These are phyloP conservation scores for Cyrtorhinus lividipennis DNA, from an alignment of 1,140 invertebrate genomes.

Conservation along the genomic window DNA sequence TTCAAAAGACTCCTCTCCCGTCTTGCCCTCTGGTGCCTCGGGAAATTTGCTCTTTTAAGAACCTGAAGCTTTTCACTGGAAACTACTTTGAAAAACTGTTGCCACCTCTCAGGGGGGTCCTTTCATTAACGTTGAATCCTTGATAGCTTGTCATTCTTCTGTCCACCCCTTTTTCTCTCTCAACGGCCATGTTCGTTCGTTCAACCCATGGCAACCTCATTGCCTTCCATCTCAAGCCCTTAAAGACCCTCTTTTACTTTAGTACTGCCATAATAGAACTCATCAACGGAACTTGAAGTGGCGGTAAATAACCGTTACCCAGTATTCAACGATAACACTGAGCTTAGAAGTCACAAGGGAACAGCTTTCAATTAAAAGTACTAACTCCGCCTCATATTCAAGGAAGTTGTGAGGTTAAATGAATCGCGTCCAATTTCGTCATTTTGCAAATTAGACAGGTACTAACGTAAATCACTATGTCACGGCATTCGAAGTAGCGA, in stretches of 20 bases:
- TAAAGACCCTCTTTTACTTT: background rate
- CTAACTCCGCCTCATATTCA: too few species aligned
- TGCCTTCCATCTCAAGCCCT: background rate
- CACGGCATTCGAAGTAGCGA: too few species aligned
- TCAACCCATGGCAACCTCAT: background rate
- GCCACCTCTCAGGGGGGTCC: background rate
- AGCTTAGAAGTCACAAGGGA: too few species aligned
- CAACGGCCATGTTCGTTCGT: background rate
- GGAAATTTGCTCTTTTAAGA: conserved; percentile 4
- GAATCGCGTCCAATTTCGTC: too few species aligned
- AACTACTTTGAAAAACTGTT: conserved; percentile 10
- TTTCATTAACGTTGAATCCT: conserved; percentile 8
- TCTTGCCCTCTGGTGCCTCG: background rate
- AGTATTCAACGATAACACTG: too few species aligned
- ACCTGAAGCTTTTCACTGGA: background rate
- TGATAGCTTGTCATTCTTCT: background rate
- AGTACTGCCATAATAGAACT: background rate
- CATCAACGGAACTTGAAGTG: background rate
- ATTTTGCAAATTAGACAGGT: too few species aligned
- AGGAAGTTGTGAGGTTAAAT: too few species aligned
- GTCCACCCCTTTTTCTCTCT: background rate
- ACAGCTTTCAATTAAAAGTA: too few species aligned
- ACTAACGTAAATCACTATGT: too few species aligned
- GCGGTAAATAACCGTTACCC: background rate
- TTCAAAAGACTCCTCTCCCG: background rate